Conservation (phyloP, 35 echinoderm and acorn worm genomes). For the Lytechinus variegatus region DNA sequence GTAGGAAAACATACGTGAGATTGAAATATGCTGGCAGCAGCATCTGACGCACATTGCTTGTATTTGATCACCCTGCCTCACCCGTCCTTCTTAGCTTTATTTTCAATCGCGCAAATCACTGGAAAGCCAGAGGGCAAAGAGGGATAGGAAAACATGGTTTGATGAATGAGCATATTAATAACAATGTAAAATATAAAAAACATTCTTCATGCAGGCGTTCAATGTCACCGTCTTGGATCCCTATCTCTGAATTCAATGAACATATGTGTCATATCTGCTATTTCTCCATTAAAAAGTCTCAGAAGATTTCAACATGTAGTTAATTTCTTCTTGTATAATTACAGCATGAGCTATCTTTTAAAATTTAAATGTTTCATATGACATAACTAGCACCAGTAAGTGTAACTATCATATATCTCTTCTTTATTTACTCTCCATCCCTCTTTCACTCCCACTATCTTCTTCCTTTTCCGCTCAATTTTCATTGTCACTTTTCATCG, state of each 20-base stretch:
- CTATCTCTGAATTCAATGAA: background rate
- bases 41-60: background rate
- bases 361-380: background rate
- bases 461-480: background rate
- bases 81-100: background rate
- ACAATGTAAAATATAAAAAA: background rate
- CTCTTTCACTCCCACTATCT: background rate
- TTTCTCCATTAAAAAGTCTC: background rate
- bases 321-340: background rate
- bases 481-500: constrained; percentile 18
- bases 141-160: background rate
- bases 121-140: background rate
- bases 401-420: background rate
- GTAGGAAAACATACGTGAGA: background rate
- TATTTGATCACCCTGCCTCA: background rate
- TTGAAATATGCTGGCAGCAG: background rate
- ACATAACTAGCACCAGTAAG: background rate
- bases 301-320: background rate
- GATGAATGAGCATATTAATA: background rate
- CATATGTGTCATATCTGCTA: background rate
- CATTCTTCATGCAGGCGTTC: background rate
- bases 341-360: background rate
- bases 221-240: background rate
- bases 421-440: background rate
- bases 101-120: background rate